A percentile compares a stretch with the other conserved stretches of the same genome.
These are phyloP conservation scores for Paracentrotus lividus DNA, from an alignment of 53 echinoderm and acorn worm species.

Conservation along the genomic window DNA sequence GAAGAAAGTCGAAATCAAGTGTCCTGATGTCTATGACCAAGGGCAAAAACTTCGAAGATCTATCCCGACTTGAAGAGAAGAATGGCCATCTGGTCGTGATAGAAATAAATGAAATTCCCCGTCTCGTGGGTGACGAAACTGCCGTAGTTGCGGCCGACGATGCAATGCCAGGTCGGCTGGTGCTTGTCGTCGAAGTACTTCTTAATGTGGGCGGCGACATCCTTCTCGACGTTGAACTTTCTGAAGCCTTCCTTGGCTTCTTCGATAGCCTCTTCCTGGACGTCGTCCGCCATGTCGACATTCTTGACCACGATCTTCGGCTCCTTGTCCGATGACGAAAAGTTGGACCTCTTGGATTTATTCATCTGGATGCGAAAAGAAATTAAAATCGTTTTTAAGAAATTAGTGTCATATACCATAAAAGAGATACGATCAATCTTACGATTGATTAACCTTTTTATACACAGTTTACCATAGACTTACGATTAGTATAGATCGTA, in stretches of 20 bases:
- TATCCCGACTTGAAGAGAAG: constrained; percentile 79
- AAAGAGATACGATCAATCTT: too few species aligned
- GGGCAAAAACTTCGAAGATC: too few species aligned
- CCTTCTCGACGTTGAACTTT: constrained; percentile 77
- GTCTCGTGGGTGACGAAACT: constrained; percentile 80
- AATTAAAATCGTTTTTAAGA: too few species aligned
- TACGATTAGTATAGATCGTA: too few species aligned
- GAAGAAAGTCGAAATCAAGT: too few species aligned
- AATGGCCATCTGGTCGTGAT: constrained; percentile 61
- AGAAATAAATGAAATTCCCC: constrained; percentile 75
- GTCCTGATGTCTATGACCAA: too few species aligned
- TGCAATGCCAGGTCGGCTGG: constrained; percentile 78
- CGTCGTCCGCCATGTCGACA: constrained; percentile 72
- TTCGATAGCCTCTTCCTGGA: constrained; percentile 62
- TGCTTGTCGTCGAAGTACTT: constrained; percentile 67
- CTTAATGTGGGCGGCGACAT: constrained; percentile 75
- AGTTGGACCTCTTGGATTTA: not conserved
- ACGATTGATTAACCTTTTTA: too few species aligned
- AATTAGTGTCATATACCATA: too few species aligned
- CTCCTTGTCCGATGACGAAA: not conserved
- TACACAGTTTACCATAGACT: too few species aligned
- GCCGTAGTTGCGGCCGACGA: constrained; percentile 78
- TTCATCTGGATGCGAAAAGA: not conserved
- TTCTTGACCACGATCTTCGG: constrained; percentile 72
- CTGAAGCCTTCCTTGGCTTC: constrained; percentile 57